phyloP scores from a whole-genome alignment of 1,140 invertebrate genomes.

The Diorhabda sublineata region DNA sequence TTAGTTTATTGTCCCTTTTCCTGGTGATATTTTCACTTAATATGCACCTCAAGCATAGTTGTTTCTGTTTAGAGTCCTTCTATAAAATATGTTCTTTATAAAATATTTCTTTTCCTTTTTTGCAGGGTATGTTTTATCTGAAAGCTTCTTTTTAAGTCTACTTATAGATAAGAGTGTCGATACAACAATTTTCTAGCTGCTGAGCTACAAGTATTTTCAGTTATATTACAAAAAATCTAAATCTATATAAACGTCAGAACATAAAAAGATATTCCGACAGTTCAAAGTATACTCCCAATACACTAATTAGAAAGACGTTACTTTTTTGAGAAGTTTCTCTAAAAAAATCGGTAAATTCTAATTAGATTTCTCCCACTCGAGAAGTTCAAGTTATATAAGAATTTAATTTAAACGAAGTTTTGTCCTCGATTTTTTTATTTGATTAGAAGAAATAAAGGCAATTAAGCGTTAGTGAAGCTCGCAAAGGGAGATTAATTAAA shows the following conservation, averaged over 20 bases:
- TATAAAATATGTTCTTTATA: conserved; percentile 3
- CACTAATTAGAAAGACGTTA: no score
- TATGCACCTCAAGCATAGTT: conserved; percentile 9
- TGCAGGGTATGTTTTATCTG: no score
- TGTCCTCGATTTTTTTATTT: background rate
- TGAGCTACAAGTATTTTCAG: no score
- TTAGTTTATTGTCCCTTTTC: conserved; percentile 12
- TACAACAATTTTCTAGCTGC: no score
- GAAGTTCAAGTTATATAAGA: background rate
- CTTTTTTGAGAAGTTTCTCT: no score
- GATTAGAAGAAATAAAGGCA: background rate
- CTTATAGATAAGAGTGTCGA: no score
- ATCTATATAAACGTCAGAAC: no score
- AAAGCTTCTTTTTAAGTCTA: no score
- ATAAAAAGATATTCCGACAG: no score
- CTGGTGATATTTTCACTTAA: conserved; percentile 13
- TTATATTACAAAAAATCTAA: no score
- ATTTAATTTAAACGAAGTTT: background rate
- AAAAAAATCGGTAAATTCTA: background rate
- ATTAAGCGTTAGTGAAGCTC: background rate
- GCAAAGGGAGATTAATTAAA: background rate
- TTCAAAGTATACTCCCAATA: no score
- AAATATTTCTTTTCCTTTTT: conserved; percentile 6
- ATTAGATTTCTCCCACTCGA: background rate
- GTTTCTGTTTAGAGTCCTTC: conserved; percentile 12